These are phyloP conservation scores for Melanotaenia nigrans DNA, from an alignment of 2,797 vertebrate genomes.

Conservation along the genomic window DNA sequence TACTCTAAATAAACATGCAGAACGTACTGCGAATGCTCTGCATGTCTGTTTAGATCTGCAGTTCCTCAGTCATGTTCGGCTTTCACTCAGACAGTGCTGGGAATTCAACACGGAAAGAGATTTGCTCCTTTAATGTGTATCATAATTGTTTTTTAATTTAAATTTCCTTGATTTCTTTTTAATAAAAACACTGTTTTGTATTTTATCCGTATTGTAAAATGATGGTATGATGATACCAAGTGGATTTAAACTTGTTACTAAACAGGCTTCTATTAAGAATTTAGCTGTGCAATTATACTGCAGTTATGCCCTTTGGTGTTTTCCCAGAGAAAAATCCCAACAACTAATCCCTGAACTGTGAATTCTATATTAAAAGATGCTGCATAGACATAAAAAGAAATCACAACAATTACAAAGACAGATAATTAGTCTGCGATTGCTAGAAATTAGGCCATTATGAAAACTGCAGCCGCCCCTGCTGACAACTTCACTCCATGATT, in stretches of 20 bases:
- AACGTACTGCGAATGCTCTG: too few species aligned
- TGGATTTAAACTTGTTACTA: conserved; percentile 10
- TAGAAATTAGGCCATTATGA: conserved; percentile 74
- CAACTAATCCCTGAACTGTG: conserved; percentile 57
- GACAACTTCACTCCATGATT: conserved; percentile 68
- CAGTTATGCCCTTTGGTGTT: conserved; percentile 44
- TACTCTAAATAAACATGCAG: too few species aligned
- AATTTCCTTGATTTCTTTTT: background rate
- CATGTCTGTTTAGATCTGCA: too few species aligned
- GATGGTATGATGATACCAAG: background rate
- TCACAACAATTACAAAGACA: conserved; percentile 63
- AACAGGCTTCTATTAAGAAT: conserved; percentile 47
- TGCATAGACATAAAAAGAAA: conserved; percentile 54
- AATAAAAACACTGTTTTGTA: background rate
- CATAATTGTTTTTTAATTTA: conserved; percentile 3
- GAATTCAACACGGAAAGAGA: too few species aligned
- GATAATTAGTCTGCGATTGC: conserved; percentile 75
- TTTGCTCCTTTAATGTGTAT: background rate
- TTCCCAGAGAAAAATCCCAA: conserved; percentile 40
- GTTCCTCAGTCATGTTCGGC: too few species aligned
- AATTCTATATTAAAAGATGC: conserved; percentile 57
- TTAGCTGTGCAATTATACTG: conserved; percentile 59
- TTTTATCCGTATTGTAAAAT: conserved; percentile 15
- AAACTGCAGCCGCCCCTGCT: conserved; percentile 67
- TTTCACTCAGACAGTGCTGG: too few species aligned